Evolutionary conservation across 64 coral and sea anemone genomes (phyloP), one percentile per base, ranked within the genome.

Genomic region (Astreopora myriophthalma): DNA sequence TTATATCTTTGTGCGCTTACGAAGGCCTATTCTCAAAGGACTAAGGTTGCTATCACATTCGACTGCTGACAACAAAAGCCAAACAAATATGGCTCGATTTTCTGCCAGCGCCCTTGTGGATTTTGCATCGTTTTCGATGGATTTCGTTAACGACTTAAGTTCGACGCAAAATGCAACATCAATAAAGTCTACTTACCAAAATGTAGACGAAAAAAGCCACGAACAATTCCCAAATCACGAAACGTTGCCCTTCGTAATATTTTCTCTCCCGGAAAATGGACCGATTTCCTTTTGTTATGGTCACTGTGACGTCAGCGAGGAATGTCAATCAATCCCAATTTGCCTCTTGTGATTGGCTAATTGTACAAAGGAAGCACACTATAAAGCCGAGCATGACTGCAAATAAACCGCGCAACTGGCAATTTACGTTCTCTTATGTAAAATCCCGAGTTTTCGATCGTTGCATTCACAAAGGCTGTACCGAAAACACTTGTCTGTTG

Each of bases 251-350:
- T 65, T 61, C 48, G 76, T 24, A 83, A 55, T 25, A 64, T 65
- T 83, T 61, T 83, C 55, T 64, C 79, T 83, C 79, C 79, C 79
- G 79, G 79, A 83, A 83, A 83, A 83, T 64, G 52, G 65, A 83
- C 55, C 79, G 79, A 83, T 83, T 83, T 38, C 79, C 79, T 83
- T 83, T 83, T 83, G 79, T 83, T 83, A 83, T 83, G 78, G 78
- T 82, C 78, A 34, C 78, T 82, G 79, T 83, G 79, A 83, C 79
- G 79, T 83, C 79, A 64, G 57, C 55, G 37, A 1, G 36, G 13
- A 39, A 64, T 64, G 79, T 37, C 79, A 83, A 83, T 83, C 79
- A 83, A 35, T 39, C 25, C 51, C 33, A 83, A 64, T 83, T 83
- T 37, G 48, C 55, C 19, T 62, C 33, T 31, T 63, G 32, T 83